Evolutionary conservation across 2,888 invertebrate species (phyloP).

Genomic region (Phasia obesa): DNA sequence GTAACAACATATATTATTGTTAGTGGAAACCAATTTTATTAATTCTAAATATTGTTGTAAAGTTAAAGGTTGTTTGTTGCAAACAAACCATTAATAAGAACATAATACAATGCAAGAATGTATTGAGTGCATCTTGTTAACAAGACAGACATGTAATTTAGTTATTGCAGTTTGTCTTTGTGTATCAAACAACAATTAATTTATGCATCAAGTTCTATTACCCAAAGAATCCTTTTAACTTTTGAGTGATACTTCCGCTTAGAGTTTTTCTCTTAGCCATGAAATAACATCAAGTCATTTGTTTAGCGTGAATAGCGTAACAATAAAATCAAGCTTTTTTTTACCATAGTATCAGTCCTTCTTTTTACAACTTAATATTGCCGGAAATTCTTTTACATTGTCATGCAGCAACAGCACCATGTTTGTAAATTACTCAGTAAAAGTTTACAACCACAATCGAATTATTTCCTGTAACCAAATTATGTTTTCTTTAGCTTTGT

Average conservation of each 20-base stretch:
- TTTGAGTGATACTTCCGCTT: slow-evolving; percentile 47
- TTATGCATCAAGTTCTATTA: slow-evolving; percentile 25
- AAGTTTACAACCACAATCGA: slow-evolving; percentile 50
- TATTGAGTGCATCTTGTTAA: not conserved
- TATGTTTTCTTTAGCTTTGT: slow-evolving; percentile 20
- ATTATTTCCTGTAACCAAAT: slow-evolving; percentile 54
- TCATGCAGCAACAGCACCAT: slow-evolving; percentile 10
- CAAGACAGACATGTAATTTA: slow-evolving; percentile 16
- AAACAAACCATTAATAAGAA: not conserved
- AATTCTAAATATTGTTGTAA: too few relatives aligned
- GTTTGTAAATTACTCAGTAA: slow-evolving; percentile 15
- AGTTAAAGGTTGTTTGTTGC: not conserved
- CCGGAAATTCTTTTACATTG: slow-evolving; percentile 27
- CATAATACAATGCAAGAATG: not conserved
- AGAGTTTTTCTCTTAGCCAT: not conserved
- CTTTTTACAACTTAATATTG: too few relatives aligned
- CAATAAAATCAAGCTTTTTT: too few relatives aligned
- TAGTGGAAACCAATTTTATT: too few relatives aligned
- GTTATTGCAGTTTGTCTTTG: slow-evolving; percentile 36
- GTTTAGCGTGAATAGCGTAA: slow-evolving; percentile 11
- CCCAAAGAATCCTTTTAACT: slow-evolving; percentile 6
- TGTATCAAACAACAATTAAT: slow-evolving; percentile 43
- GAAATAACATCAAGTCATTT: slow-evolving; percentile 6
- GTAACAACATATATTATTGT: too few relatives aligned
- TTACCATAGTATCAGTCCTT: too few relatives aligned